A percentile compares a stretch with the other conserved stretches of the same genome.
phyloP scores from a whole-genome alignment of 2,797 vertebrate genomes.

The Oreortyx pictus region DNA sequence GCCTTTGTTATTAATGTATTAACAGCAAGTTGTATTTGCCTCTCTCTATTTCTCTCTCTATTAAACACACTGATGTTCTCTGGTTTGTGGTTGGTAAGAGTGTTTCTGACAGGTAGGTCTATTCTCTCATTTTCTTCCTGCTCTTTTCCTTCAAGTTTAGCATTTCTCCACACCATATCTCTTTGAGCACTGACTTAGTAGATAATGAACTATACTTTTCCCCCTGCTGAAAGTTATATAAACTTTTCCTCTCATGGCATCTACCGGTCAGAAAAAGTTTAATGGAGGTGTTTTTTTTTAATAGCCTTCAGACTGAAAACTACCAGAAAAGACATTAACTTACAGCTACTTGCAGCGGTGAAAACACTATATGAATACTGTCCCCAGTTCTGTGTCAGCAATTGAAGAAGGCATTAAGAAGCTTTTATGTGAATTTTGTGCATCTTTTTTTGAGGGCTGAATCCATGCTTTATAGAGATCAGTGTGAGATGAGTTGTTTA shows the following conservation, averaged over 20 bases:
- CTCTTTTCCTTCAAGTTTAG: background rate
- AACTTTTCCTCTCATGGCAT: background rate
- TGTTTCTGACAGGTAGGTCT: background rate
- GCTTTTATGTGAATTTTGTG: background rate
- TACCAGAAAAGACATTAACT: background rate
- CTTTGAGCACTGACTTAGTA: background rate
- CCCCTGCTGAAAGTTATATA: background rate
- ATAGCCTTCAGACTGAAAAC: background rate
- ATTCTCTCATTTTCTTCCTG: background rate
- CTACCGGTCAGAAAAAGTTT: constrained; percentile 21
- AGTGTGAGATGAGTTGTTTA: background rate
- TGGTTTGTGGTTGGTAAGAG: background rate
- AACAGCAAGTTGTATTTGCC: background rate
- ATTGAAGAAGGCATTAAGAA: background rate
- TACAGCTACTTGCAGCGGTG: background rate
- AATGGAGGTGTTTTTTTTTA: background rate
- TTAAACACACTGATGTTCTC: background rate
- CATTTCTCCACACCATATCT: background rate
- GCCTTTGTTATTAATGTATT: background rate
- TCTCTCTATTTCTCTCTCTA: background rate
- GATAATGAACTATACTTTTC: constrained; percentile 11
- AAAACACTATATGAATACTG: background rate
- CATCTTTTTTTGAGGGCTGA: background rate
- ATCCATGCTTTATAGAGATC: background rate
- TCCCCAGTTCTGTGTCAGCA: background rate